phyloP scores from a whole-genome alignment of 2,797 vertebrate species.

The Botia almorhae region DNA sequence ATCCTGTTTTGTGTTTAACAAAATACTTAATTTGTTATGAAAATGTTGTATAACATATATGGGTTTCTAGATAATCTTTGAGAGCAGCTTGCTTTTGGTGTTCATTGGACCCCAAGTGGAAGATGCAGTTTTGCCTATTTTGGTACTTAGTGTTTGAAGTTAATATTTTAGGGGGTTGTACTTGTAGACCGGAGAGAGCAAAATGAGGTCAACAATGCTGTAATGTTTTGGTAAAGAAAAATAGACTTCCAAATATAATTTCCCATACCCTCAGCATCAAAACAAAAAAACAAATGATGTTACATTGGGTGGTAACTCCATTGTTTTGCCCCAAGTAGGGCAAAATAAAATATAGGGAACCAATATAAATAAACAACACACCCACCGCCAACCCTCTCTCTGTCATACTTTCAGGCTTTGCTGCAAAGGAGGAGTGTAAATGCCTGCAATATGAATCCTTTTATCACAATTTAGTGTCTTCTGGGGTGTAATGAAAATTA shows the following conservation, averaged over 20 bases:
- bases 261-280: background rate
- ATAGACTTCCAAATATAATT: background rate
- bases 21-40: no score
- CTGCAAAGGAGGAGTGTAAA: constrained; percentile 51
- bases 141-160: background rate
- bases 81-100: no score
- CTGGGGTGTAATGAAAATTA: constrained; percentile 73
- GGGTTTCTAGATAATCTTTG: no score
- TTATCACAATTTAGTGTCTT: constrained; percentile 74
- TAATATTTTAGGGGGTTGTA: background rate
- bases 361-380: constrained; percentile 52
- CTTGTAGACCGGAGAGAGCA: background rate
- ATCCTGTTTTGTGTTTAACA: no score
- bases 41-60: no score
- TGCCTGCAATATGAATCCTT: constrained; percentile 66
- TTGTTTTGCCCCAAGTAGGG: constrained; percentile 56
- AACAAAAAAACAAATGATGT: constrained; percentile 20
- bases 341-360: constrained; percentile 59
- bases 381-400: no score
- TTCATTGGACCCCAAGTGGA: background rate
- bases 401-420: no score
- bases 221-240: constrained; percentile 21
- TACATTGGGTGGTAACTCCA: constrained; percentile 27
- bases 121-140: background rate
- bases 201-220: constrained; percentile 7